Evolutionary conservation across 2,888 invertebrate species (phyloP), one percentile per base, ranked within the genome.

Genomic region (Agriopis marginaria): DNA sequence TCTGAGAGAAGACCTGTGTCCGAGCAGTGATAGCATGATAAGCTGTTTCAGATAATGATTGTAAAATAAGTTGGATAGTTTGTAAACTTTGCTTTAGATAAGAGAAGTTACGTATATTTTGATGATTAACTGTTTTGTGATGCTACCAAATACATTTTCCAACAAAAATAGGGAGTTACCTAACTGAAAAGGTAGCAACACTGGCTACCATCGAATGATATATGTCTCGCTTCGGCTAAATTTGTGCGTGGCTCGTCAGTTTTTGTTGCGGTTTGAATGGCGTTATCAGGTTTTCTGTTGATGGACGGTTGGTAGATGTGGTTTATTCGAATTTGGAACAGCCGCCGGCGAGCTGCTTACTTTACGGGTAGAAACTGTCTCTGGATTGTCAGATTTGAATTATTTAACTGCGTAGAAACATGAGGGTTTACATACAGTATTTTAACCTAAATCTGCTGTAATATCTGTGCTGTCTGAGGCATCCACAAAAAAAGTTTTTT

Each of bases 211-310:
- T 54, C 66, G 60, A 53, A 67, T 76, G 76, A 74, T 73, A 53
- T 74, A 74, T 73, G 72, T 51, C 61, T 66, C 63, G 61, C 68
- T 67, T 63, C 68, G 71, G 64, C 74, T 64, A 70, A 76, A 75
- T 76, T 75, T 75, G 76, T 75, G 69, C 76, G 71, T 70, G 59
- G 58, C 73, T 72, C 73, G 75, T 73, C 73, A 71, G 66, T 71
- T 74, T 71, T 67, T 71, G 62, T 62, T 51, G 64, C 56, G 63
- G 62, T 70, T 73, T 75, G 76, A 71, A 70, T 70, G 75, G 68
- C 73, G 71, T 70, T 76, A 76, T 76, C 76, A 64, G 69, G 39
- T 62, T 39, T 40, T 45, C 64, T 58, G 59, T 59, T 70, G 70
- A 69, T 69, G 68, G 70, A 71, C 65, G 60, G 68, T 17, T 66